phyloP scores from a whole-genome alignment of 2,888 invertebrate genomes.

The Melinaea menophilus region DNA sequence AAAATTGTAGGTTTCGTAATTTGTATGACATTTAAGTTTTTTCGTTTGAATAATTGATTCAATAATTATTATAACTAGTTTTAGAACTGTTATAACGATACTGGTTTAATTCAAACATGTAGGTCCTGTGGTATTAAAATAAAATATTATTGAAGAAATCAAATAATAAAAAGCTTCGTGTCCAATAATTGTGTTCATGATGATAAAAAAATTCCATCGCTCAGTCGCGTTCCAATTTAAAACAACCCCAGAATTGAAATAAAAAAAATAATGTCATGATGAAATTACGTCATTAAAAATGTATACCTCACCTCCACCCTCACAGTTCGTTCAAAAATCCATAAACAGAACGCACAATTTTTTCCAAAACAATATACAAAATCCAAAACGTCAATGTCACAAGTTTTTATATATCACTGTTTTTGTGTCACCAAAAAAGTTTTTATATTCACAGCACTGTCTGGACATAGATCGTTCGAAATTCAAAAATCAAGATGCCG shows the following conservation, averaged over 20 bases:
- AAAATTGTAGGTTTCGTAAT: too few species aligned
- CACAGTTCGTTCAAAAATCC: slow-evolving; percentile 27
- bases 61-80: too few species aligned
- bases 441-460: slow-evolving; percentile 12
- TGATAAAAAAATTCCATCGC: too few species aligned
- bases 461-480: slow-evolving; percentile 38
- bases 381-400: slow-evolving; percentile 24
- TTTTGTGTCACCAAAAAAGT: slow-evolving; percentile 9
- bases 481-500: slow-evolving; percentile 49
- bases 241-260: background rate
- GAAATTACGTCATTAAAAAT: slow-evolving; percentile 23
- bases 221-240: background rate
- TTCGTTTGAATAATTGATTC: too few species aligned
- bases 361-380: slow-evolving; percentile 24
- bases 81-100: too few species aligned
- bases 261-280: slow-evolving; percentile 8
- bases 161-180: too few species aligned
- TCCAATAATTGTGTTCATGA: too few species aligned
- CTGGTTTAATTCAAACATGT: too few species aligned
- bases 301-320: slow-evolving; percentile 25
- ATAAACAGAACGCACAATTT: slow-evolving; percentile 34
- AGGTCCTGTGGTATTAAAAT: too few species aligned
- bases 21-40: too few species aligned
- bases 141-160: too few species aligned
- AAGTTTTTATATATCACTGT: slow-evolving; percentile 17